Percentiles rank a stretch among this genome's conserved stretches.
Conservation (phyloP, 2,888 invertebrate species). For the Didymodactylos carnosus region DNA sequence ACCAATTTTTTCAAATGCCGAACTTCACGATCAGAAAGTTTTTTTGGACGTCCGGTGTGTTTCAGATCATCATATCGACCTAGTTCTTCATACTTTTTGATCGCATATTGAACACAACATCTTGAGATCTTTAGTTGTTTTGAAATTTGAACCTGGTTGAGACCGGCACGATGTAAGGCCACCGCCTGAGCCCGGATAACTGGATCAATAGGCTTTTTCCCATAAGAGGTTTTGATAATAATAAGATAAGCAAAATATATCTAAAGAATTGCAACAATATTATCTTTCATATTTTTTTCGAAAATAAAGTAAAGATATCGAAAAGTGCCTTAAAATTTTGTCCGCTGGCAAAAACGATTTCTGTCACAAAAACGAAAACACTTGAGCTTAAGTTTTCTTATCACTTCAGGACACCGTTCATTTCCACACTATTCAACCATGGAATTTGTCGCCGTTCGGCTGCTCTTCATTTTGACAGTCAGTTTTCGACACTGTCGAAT, state of each 20-base stretch:
- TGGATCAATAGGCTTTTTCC: background rate
- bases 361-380: background rate
- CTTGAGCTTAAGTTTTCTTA: too few relatives aligned
- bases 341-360: background rate
- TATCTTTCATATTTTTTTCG: too few relatives aligned
- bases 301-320: background rate
- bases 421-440: too few relatives aligned
- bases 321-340: background rate
- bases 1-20: background rate
- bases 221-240: too few relatives aligned
- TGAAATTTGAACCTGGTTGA: background rate
- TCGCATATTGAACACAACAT: background rate
- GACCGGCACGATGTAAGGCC: background rate
- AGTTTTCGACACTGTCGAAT: too few relatives aligned
- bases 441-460: too few relatives aligned
- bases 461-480: too few relatives aligned
- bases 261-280: too few relatives aligned
- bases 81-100: background rate
- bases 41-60: background rate
- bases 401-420: too few relatives aligned
- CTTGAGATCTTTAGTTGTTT: background rate
- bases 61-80: background rate
- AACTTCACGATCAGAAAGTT: background rate
- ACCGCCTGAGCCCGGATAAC: background rate
- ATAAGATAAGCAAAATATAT: too few relatives aligned